These are phyloP conservation scores for Garra rufa DNA, from an alignment of 2,113 vertebrate species.

Conservation along the genomic window DNA sequence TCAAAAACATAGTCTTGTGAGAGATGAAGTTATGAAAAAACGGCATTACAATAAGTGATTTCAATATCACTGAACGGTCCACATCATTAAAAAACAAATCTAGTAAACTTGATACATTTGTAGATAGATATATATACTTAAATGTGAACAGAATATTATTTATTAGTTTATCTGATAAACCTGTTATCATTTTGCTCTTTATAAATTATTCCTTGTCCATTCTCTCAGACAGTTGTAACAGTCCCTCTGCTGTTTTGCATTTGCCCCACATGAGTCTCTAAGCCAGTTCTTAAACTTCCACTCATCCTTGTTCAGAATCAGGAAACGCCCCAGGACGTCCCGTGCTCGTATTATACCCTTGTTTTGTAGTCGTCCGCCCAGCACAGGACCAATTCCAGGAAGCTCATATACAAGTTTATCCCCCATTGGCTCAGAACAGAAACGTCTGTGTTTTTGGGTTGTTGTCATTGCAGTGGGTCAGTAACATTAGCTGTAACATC, in stretches of 20 bases:
- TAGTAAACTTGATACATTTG: no score
- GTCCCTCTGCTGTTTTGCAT: conserved; percentile 10
- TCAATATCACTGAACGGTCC: no score
- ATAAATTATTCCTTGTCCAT: conserved; percentile 14
- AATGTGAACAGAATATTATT: neutral
- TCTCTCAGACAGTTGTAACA: conserved; percentile 19
- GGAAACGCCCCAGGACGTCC: conserved; percentile 1
- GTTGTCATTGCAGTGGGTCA: neutral
- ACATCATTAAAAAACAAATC: no score
- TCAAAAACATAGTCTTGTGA: no score
- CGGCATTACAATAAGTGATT: no score
- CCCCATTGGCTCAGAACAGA: conserved; percentile 9
- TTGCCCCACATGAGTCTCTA: neutral
- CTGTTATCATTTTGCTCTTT: neutral
- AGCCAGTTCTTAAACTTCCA: conserved; percentile 25
- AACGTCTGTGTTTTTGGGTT: neutral
- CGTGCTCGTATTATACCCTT: neutral
- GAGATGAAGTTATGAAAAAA: no score
- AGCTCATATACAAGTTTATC: neutral
- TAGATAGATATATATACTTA: neutral
- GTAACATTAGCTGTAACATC: neutral
- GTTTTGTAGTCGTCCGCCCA: neutral
- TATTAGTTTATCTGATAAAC: neutral
- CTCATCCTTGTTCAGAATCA: neutral
- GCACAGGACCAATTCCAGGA: conserved; percentile 12